Percentiles rank a stretch among this genome's conserved stretches.
Evolutionary conservation across 2,888 invertebrate genomes (phyloP).

Genomic region (Xylocampa areola): DNA sequence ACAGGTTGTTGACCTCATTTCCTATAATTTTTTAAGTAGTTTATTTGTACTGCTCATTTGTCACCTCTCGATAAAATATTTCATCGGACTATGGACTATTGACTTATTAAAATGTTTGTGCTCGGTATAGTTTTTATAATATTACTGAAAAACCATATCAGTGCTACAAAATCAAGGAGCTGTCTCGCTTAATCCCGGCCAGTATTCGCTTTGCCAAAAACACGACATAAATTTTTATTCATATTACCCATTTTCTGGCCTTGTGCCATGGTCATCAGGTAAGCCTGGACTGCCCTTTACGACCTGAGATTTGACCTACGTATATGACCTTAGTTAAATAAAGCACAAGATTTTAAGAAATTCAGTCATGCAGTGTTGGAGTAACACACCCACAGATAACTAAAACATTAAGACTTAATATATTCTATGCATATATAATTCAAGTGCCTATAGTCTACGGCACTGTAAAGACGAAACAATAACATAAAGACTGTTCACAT

Average conservation of each 20-base stretch:
- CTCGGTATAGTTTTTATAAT: too few species aligned
- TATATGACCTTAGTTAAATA: too few species aligned
- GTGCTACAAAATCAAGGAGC: too few species aligned
- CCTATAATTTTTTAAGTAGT: constrained; percentile 6
- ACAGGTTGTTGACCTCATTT: constrained; percentile 25
- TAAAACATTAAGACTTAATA: not conserved
- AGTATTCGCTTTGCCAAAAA: constrained; percentile 26
- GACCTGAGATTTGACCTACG: constrained; percentile 30
- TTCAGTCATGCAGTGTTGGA: not conserved
- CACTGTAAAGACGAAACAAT: constrained; percentile 44
- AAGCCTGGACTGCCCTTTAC: constrained; percentile 9
- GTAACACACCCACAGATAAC: not conserved
- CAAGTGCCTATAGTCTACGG: constrained; percentile 7
- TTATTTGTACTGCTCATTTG: too few species aligned
- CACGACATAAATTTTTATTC: constrained; percentile 30
- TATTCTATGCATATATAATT: not conserved
- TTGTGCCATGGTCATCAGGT: constrained; percentile 22
- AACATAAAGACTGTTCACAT: constrained; percentile 18
- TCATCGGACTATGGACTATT: too few species aligned
- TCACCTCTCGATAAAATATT: too few species aligned
- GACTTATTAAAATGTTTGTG: too few species aligned
- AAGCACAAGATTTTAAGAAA: constrained; percentile 2
- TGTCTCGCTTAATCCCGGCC: too few species aligned
- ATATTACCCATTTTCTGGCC: constrained; percentile 38
- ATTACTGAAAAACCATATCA: too few species aligned